Conservation (phyloP, 23 tunicate species). For the Clavelina lepadiformis region DNA sequence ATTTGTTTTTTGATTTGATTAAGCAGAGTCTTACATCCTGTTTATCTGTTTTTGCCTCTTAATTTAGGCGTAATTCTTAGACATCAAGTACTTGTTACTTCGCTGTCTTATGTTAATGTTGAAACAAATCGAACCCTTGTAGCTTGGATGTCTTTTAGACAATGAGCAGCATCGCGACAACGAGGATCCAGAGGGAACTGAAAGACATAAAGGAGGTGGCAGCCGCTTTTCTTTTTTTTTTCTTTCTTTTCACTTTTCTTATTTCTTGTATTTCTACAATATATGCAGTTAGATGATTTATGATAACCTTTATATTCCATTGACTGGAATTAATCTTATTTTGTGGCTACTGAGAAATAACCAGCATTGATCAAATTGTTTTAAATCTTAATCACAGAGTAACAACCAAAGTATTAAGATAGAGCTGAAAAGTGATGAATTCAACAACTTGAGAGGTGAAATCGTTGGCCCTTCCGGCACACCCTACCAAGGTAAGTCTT, state of each 20-base stretch:
- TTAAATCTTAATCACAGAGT: constrained; percentile 35
- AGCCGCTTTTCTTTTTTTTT: no score
- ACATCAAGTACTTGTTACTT: no score
- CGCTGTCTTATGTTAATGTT: no score
- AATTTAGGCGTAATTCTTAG: no score
- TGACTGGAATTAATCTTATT: not conserved
- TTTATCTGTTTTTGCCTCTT: no score
- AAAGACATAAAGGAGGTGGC: constrained; percentile 84
- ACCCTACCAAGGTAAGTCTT: constrained; percentile 75
- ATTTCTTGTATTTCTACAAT: not conserved
- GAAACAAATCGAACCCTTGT: no score
- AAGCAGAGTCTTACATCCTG: no score
- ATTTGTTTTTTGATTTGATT: no score
- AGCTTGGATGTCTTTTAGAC: not conserved
- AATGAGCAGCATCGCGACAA: constrained; percentile 83
- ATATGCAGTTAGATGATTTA: not conserved
- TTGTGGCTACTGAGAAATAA: no score
- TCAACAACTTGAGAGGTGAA: constrained; percentile 67
- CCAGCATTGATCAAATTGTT: no score
- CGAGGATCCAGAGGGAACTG: constrained; percentile 79
- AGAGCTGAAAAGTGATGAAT: constrained; percentile 44
- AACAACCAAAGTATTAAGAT: constrained; percentile 46
- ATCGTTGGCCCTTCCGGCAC: constrained; percentile 96
- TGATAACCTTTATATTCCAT: not conserved
- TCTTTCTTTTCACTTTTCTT: no score